A percentile compares a stretch with the other conserved stretches of the same genome.
phyloP scores from a whole-genome alignment of 1,140 invertebrate genomes.

The Lepidotrigona ventralis region DNA sequence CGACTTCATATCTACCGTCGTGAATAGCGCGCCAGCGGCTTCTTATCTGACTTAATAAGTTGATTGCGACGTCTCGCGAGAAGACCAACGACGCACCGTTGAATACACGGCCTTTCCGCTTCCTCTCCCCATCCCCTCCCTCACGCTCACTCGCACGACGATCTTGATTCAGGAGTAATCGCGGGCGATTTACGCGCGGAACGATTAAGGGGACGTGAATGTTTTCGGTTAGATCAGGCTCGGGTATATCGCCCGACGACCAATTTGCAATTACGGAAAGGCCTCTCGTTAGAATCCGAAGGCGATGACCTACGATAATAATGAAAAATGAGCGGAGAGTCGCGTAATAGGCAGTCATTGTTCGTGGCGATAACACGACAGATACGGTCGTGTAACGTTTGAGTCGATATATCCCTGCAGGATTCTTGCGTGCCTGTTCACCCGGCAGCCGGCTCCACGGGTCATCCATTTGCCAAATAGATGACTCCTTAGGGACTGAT shows the following conservation, averaged over 20 bases:
- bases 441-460: conserved; percentile 16
- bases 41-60: conserved; percentile 47
- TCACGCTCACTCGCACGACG: conserved; percentile 10
- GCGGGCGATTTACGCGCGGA: conserved; percentile 35
- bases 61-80: conserved; percentile 41
- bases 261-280: conserved; percentile 40
- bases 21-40: conserved; percentile 8
- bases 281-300: not conserved
- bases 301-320: conserved; percentile 48
- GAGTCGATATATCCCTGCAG: conserved; percentile 55
- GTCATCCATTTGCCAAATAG: conserved; percentile 55
- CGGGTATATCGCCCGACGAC: not conserved
- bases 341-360: conserved; percentile 50
- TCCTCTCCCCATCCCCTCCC: no score
- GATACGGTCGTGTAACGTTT: conserved; percentile 53
- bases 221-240: conserved; percentile 32
- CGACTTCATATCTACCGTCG: conserved; percentile 49
- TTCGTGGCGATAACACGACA: conserved; percentile 36
- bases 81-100: conserved; percentile 32
- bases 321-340: conserved; percentile 43
- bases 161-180: conserved; percentile 36
- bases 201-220: conserved; percentile 43
- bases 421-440: conserved; percentile 58
- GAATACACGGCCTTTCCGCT: not conserved
- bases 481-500: conserved; percentile 58